Evolutionary conservation across 2,113 vertebrate species (phyloP), one percentile per base, ranked within the genome.

Genomic region (Theristicus caerulescens): DNA sequence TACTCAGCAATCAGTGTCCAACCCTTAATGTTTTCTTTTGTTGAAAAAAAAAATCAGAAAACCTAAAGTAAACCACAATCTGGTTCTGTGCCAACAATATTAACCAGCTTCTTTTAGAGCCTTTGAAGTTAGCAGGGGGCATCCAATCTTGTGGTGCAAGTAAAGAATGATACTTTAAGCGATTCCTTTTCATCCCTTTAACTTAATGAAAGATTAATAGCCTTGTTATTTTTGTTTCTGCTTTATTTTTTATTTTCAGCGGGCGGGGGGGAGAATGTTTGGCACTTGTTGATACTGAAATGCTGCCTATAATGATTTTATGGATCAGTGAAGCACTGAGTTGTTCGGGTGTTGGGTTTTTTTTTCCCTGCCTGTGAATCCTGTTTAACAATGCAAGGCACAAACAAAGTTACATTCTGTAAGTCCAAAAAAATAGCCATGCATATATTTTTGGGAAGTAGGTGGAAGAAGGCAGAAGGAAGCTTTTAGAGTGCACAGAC

Each of bases 181-280:
- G 98, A 99, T 99, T 99, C 98, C 99, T 99, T 99, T 99, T 99
- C 99, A 99, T 99, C 99, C 99, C 97, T 98, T 98, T 98, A 99
- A 99, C 98, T 98, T 99, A 99, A 99, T 99, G 99, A 99, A 99
- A 99, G 99, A 99, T 99, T 99, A 99, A 99, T 99, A 98, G 98
- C 98, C 99, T 99, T 99, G 99, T 99, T 99, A 99, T 99, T 99
- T 99, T 98, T 98, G 98, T 99, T 99, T 99, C 99, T 99, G 98
- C 98, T 99, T 99, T 98, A 98, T 99, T 98, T 99, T 98, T 98
- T 98, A 97, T 92, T 98, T 98, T 98, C 96, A 93, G 88, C 82
- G 51, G 52, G 98, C 98, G 98, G 97, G 96, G 96, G 97, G 97
- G 94, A 67, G 67, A 62, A 81, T 97, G 98, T 98, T 97, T 98